Percentiles rank a stretch among this genome's conserved stretches.
phyloP scores from a whole-genome alignment of 2,888 invertebrate genomes.

The Scotopteryx bipunctaria region DNA sequence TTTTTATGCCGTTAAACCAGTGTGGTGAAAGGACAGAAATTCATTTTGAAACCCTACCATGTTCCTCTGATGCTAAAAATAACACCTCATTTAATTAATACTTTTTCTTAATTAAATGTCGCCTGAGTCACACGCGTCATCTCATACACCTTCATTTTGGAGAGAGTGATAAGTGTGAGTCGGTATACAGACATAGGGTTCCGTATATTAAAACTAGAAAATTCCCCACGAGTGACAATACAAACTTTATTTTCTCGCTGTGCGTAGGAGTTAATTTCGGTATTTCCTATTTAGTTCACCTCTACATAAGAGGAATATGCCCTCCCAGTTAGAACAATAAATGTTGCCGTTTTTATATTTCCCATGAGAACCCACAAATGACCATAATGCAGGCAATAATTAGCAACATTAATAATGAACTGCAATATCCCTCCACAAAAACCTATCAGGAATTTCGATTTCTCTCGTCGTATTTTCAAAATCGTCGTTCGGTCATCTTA shows the following conservation, averaged over 20 bases:
- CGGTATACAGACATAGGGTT: not conserved
- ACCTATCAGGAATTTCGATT: slow-evolving; percentile 68
- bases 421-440: slow-evolving; percentile 68
- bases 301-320: too few relatives aligned
- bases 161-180: not conserved
- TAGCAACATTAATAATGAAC: slow-evolving; percentile 73
- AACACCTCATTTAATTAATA: slow-evolving; percentile 9
- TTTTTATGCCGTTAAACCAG: too few relatives aligned
- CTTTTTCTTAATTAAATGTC: slow-evolving; percentile 12
- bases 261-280: too few relatives aligned
- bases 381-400: slow-evolving; percentile 53
- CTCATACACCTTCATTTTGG: not conserved
- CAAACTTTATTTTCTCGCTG: too few relatives aligned
- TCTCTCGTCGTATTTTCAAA: slow-evolving; percentile 80
- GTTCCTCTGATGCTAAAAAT: not conserved
- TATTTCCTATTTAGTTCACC: too few relatives aligned
- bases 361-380: slow-evolving; percentile 17
- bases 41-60: not conserved
- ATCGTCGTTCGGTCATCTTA: slow-evolving; percentile 61
- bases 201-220: slow-evolving; percentile 2
- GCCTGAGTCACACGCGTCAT: too few relatives aligned
- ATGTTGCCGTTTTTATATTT: not conserved
- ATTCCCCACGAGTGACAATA: too few relatives aligned
- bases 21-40: too few relatives aligned
- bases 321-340: too few relatives aligned